These are phyloP conservation scores for Zoanthus solanderi DNA, from an alignment of 92 coral and sea anemone species.

Conservation along the genomic window DNA sequence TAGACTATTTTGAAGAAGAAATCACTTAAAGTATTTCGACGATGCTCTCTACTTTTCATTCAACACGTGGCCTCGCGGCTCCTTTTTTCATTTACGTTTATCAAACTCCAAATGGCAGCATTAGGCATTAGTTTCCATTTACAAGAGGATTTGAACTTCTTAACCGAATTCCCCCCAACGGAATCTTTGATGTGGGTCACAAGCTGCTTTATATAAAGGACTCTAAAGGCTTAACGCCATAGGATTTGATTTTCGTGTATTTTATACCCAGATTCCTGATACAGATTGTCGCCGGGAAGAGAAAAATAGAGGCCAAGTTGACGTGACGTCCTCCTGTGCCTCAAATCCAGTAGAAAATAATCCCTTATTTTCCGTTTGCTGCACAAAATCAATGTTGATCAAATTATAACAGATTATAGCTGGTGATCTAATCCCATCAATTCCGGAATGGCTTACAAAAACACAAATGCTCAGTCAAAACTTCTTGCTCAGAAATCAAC, in stretches of 20 bases:
- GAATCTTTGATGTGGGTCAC: constrained; percentile 42
- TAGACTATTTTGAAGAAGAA: background rate
- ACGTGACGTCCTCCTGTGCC: constrained; percentile 27
- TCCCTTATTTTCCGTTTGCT: constrained; percentile 12
- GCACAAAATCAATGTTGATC: constrained; percentile 3
- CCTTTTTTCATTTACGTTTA: constrained; percentile 8
- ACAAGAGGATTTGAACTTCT: constrained; percentile 24
- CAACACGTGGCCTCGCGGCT: constrained; percentile 29
- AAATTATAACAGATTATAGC: constrained; percentile 13
- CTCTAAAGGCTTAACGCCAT: constrained; percentile 32
- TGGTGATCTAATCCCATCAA: background rate
- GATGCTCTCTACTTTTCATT: constrained; percentile 14
- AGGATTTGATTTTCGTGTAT: constrained; percentile 15
- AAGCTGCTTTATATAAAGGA: background rate
- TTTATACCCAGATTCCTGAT: background rate
- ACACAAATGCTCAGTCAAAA: background rate
- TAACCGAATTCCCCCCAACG: constrained; percentile 8
- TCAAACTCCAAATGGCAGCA: background rate
- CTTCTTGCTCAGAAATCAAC: background rate
- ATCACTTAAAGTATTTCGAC: constrained; percentile 7
- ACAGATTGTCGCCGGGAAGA: constrained; percentile 21
- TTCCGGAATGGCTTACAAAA: constrained; percentile 28
- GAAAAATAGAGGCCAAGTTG: background rate
- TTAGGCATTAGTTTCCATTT: constrained; percentile 1
- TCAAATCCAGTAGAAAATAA: background rate